Evolutionary conservation across 23 tunicate genomes (phyloP).

Genomic region (Aplidium turbinatum): DNA sequence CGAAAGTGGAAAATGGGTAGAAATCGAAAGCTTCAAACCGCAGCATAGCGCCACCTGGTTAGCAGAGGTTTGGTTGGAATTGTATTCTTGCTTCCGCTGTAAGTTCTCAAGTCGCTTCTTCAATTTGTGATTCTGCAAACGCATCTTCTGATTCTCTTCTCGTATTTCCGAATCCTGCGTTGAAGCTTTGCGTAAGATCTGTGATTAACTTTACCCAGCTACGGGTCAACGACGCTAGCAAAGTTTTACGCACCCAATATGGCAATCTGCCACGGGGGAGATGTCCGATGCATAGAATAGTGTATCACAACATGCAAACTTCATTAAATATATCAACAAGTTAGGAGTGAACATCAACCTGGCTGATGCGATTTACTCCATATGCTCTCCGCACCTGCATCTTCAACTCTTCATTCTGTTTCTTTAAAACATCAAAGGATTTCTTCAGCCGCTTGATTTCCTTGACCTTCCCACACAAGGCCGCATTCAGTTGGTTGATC

Average conservation of each 20-base stretch:
- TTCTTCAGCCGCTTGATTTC: slow-evolving; percentile 67
- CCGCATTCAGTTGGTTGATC: slow-evolving; percentile 35
- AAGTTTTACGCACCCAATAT: too few species aligned
- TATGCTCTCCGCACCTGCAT: slow-evolving; percentile 53
- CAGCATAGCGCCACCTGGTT: neutral
- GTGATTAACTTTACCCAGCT: too few species aligned
- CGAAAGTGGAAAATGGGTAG: neutral
- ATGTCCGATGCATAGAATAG: too few species aligned
- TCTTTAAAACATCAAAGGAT: slow-evolving; percentile 68
- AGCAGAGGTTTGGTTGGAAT: slow-evolving; percentile 7
- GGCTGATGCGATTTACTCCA: too few species aligned
- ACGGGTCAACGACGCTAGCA: too few species aligned
- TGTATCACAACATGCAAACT: too few species aligned
- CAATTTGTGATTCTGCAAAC: slow-evolving; percentile 57
- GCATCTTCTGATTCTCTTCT: slow-evolving; percentile 37
- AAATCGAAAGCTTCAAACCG: neutral
- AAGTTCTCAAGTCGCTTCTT: slow-evolving; percentile 80
- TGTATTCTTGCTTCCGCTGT: slow-evolving; percentile 73
- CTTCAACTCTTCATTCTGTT: slow-evolving; percentile 76
- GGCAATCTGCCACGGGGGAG: too few species aligned
- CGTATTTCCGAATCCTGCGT: neutral
- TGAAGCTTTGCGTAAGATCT: neutral
- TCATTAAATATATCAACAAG: too few species aligned
- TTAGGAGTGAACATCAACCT: too few species aligned
- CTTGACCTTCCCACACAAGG: slow-evolving; percentile 33